These are phyloP conservation scores for Junonia oenone DNA, from an alignment of 2,888 invertebrate genomes.

Conservation along the genomic window DNA sequence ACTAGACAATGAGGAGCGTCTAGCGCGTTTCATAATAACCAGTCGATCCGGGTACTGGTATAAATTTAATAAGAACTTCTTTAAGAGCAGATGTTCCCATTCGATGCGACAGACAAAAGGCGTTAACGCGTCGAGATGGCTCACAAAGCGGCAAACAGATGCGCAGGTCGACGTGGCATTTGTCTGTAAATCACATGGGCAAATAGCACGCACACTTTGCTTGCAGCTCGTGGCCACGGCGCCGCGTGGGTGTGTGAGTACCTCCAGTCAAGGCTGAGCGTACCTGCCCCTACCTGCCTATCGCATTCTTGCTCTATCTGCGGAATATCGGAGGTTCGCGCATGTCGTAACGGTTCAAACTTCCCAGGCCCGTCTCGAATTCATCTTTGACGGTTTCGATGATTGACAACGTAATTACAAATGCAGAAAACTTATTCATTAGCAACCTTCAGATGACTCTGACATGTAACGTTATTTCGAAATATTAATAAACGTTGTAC, in stretches of 20 bases:
- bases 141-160: slow-evolving; percentile 67
- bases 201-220: slow-evolving; percentile 58
- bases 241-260: slow-evolving; percentile 28
- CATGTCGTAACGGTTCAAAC: slow-evolving; percentile 58
- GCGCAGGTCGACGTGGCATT: slow-evolving; percentile 60
- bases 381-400: slow-evolving; percentile 25
- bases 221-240: slow-evolving; percentile 23
- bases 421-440: slow-evolving; percentile 46
- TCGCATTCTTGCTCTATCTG: slow-evolving; percentile 69
- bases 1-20: slow-evolving; percentile 15
- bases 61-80: slow-evolving; percentile 47
- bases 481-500: slow-evolving; percentile 18
- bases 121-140: slow-evolving; percentile 59
- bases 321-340: slow-evolving; percentile 54
- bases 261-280: slow-evolving; percentile 37
- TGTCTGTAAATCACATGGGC: slow-evolving; percentile 72
- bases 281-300: slow-evolving; percentile 65
- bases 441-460: slow-evolving; percentile 38
- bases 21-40: slow-evolving; percentile 10
- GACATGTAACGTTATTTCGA: slow-evolving; percentile 15
- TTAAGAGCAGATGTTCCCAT: slow-evolving; percentile 57
- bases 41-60: slow-evolving; percentile 11
- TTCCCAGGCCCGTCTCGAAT: slow-evolving; percentile 39
- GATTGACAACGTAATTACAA: slow-evolving; percentile 60
- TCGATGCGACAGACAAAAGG: slow-evolving; percentile 57